Evolutionary conservation across 2,888 invertebrate genomes (phyloP).

Genomic region (Nemotelus pantherinus): DNA sequence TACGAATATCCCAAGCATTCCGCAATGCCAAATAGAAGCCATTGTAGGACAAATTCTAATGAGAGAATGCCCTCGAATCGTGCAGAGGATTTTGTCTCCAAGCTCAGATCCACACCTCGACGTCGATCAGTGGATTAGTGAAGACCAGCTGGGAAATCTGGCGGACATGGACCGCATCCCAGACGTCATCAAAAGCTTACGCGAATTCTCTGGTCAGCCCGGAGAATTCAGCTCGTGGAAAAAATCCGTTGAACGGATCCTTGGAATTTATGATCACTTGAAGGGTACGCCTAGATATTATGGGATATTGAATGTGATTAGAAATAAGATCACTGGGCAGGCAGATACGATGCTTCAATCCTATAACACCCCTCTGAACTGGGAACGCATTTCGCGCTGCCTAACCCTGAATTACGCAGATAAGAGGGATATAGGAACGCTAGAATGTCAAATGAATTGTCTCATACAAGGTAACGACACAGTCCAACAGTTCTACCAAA

Average conservation of each 20-base stretch:
- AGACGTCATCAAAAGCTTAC: background rate
- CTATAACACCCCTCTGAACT: slow-evolving; percentile 1
- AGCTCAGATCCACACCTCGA: too few relatives aligned
- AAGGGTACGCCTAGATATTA: slow-evolving; percentile 4
- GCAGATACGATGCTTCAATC: background rate
- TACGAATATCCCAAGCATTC: too few relatives aligned
- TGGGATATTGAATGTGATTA: slow-evolving; percentile 5
- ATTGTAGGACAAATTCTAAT: too few relatives aligned
- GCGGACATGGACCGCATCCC: slow-evolving; percentile 1
- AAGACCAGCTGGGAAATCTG: background rate
- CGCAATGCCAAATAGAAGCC: too few relatives aligned
- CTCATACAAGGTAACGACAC: slow-evolving; percentile 1
- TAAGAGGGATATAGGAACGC: background rate
- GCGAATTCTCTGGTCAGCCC: slow-evolving; percentile 22
- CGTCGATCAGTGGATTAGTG: background rate
- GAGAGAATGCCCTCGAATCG: too few relatives aligned
- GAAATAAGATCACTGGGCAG: background rate
- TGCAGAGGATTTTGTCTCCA: too few relatives aligned
- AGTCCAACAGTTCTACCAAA: background rate
- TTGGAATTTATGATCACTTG: slow-evolving; percentile 2
- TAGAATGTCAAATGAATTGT: background rate
- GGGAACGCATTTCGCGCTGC: background rate
- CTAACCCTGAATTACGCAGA: background rate
- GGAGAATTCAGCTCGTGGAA: slow-evolving; percentile 12
- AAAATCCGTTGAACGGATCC: slow-evolving; percentile 7